Conservation (phyloP, 53 echinoderm and acorn worm genomes). For the Patiria pectinifera region DNA sequence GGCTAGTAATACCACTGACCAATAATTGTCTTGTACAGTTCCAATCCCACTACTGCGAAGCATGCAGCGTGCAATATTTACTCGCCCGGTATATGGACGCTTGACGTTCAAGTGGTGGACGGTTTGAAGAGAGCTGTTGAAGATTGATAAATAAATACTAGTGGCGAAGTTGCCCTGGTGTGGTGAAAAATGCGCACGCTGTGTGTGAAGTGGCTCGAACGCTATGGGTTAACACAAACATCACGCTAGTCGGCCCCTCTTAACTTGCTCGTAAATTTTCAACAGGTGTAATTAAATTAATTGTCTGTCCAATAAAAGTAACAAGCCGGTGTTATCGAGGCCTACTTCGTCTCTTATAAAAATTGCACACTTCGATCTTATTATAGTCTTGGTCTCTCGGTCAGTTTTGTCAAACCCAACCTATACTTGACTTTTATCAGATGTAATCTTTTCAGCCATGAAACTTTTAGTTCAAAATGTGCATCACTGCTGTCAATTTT, state of each 20-base stretch:
- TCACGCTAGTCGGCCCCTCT: neutral
- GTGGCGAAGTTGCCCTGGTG: neutral
- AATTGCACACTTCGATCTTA: neutral
- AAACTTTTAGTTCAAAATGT: neutral
- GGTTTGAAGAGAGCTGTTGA: slow-evolving; percentile 24
- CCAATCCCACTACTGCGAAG: neutral
- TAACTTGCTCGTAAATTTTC: neutral
- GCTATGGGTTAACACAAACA: neutral
- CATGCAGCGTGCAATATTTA: slow-evolving; percentile 16
- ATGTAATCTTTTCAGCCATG: neutral
- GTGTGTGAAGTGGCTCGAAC: slow-evolving; percentile 35
- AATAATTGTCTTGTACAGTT: neutral
- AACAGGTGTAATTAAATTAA: neutral
- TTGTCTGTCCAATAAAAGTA: neutral
- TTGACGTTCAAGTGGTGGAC: slow-evolving; percentile 57
- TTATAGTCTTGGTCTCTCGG: too few relatives aligned
- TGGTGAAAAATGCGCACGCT: neutral
- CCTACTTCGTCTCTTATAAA: neutral
- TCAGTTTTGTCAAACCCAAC: too few relatives aligned
- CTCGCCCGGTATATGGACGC: slow-evolving; percentile 20
- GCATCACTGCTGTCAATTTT: neutral
- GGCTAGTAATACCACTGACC: neutral
- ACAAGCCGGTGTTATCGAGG: neutral
- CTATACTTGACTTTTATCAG: too few relatives aligned
- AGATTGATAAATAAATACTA: slow-evolving; percentile 63